These are phyloP conservation scores for Drosophila formosana DNA, from an alignment of 2,888 invertebrate genomes.

Conservation along the genomic window DNA sequence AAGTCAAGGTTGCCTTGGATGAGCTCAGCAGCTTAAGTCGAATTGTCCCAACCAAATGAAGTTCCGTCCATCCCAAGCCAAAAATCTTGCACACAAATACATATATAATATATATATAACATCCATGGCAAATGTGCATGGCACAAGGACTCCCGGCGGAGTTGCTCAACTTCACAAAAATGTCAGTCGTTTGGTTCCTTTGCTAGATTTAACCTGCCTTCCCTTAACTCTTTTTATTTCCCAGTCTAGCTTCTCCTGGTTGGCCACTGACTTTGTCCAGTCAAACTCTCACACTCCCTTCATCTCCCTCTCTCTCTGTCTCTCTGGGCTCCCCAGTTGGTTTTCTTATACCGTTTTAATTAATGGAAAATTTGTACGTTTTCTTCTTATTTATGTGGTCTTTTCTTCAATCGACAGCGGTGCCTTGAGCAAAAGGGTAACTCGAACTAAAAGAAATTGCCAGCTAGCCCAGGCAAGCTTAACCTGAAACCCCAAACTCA, in stretches of 20 bases:
- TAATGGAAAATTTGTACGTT: constrained; percentile 77
- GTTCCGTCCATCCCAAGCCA: constrained; percentile 37
- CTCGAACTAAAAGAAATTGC: constrained; percentile 55
- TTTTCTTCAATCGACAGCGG: constrained; percentile 53
- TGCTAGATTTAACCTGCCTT: constrained; percentile 33
- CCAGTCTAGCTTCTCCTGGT: not conserved
- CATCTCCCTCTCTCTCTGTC: not conserved
- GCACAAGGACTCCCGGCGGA: constrained; percentile 67
- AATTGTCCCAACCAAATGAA: constrained; percentile 38
- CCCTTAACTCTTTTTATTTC: not conserved
- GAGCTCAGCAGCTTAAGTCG: constrained; percentile 47
- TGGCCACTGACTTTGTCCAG: constrained; percentile 52
- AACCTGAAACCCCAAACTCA: constrained; percentile 25
- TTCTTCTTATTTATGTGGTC: constrained; percentile 71
- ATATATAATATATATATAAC: not conserved
- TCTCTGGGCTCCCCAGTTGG: constrained; percentile 39
- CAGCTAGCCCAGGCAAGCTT: constrained; percentile 39
- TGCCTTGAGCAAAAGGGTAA: constrained; percentile 57
- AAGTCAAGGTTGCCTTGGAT: constrained; percentile 72
- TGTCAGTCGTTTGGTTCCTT: constrained; percentile 49
- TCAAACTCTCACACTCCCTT: not conserved
- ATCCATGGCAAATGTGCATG: not conserved
- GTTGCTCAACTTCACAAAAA: constrained; percentile 74
- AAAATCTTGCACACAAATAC: constrained; percentile 33
- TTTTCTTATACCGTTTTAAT: constrained; percentile 74